phyloP scores from a whole-genome alignment of 2,113 vertebrate genomes.

The Neolamprologus ventralis region DNA sequence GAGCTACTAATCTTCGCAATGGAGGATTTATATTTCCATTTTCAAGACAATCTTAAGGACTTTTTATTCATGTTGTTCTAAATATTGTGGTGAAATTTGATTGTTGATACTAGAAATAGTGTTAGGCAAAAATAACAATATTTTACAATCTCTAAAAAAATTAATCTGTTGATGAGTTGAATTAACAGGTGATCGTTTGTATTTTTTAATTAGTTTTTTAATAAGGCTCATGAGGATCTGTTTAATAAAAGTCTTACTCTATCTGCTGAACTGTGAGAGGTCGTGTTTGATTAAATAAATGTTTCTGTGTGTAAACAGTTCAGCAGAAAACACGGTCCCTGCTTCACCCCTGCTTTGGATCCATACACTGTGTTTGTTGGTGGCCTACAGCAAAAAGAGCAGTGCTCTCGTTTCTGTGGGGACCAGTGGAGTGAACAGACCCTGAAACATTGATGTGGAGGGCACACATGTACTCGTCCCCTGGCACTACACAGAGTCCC shows the following conservation, averaged over 20 bases:
- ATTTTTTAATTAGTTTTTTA: neutral
- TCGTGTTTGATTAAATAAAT: neutral
- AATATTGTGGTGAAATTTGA: neutral
- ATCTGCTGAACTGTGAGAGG: neutral
- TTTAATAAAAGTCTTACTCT: neutral
- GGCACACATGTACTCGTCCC: neutral
- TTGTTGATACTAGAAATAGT: neutral
- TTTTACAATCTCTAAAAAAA: neutral
- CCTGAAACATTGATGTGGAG: constrained; percentile 47
- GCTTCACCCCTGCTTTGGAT: neutral
- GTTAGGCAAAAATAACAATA: neutral
- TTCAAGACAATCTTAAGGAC: neutral
- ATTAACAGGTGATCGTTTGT: neutral
- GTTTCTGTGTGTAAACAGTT: neutral
- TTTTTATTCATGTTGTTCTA: neutral
- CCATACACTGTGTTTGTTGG: neutral
- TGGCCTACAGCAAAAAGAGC: neutral
- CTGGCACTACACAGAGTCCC: neutral
- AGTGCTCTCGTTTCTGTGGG: neutral
- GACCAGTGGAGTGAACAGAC: constrained; percentile 21
- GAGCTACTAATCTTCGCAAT: neutral
- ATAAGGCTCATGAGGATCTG: neutral
- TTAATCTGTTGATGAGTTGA: neutral
- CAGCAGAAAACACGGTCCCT: neutral
- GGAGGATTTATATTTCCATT: neutral